phyloP scores from a whole-genome alignment of 53 echinoderm and acorn worm species.

The Echinometra lucunter region DNA sequence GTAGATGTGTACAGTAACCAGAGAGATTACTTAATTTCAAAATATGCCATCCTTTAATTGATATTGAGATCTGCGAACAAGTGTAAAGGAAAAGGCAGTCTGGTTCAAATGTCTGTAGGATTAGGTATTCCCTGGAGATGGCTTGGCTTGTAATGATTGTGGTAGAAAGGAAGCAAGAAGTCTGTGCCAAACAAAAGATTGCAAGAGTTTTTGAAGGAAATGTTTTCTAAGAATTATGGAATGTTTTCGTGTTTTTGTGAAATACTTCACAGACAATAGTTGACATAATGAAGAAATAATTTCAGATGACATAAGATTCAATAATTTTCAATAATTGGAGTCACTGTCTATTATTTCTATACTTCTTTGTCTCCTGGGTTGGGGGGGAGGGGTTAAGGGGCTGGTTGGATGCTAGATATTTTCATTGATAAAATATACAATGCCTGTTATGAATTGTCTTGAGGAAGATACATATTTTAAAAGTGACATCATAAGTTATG shows the following conservation, averaged over 20 bases:
- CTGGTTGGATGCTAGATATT: neutral
- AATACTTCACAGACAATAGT: neutral
- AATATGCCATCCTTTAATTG: constrained; percentile 22
- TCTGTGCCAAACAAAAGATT: neutral
- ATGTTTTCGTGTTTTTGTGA: neutral
- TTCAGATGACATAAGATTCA: neutral
- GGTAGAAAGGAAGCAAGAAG: neutral
- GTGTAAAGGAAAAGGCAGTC: constrained; percentile 36
- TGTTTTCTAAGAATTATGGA: neutral
- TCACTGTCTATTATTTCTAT: neutral
- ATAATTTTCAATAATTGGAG: neutral
- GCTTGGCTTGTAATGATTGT: neutral
- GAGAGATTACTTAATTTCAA: neutral
- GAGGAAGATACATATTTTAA: neutral
- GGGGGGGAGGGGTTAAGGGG: neutral
- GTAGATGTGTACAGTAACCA: too few species aligned
- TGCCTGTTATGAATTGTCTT: neutral
- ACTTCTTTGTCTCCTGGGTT: neutral
- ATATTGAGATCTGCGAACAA: neutral
- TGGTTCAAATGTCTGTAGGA: neutral
- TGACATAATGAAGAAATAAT: neutral
- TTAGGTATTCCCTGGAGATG: neutral
- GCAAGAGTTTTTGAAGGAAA: too few species aligned
- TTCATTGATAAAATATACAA: neutral
- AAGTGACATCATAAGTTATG: neutral